Evolutionary conservation across 2,888 invertebrate genomes (phyloP), one percentile per base, ranked within the genome.

Genomic region (Rosalia funebris): DNA sequence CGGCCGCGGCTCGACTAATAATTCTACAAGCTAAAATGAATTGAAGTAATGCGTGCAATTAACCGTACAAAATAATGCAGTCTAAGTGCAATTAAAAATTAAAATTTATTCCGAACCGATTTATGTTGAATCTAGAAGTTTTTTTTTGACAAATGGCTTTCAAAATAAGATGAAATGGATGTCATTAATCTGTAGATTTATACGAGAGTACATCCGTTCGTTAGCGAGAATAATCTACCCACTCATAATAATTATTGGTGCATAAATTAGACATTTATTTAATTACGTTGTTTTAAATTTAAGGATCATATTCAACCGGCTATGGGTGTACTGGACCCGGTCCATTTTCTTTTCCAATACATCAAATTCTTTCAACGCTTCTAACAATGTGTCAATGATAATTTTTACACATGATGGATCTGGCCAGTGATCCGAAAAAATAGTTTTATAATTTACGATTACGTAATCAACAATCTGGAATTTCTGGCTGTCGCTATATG

Each of bases 201-300:
- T 61, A 57, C 52, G 50, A 60, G 62, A 59, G 55, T 46, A 66
- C 62, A 63, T 68, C 57, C 62, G 66, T 68, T 71, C 62, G 65
- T 63, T 63, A 60, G 67, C 60, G 52, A 57, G 60, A 54, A 56
- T 31, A 53, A 48, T 60, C 67, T 46, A 59, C 71, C 71, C 71
- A 71, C 71, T 68, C 69, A 59, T 67, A 66, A n/a, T n/a, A 25
- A 71, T 71, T 69, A 67, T 63, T 56, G 56, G 62, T 54, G 71
- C 66, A 71, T 71, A 71, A 71, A 70, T 71, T 71, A 69, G 63
- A 55, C 62, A 63, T 68, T 68, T 63, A 68, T 68, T 68, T 68
- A 65, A 68, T 67, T 48, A 48, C 57, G 47, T 41, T 48, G 47
- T 42, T 47, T 53, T 32, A 50, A 37, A 14, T 44, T 14, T 50